A percentile compares a stretch with the other conserved stretches of the same genome.
Conservation (phyloP, 2,113 vertebrate species). For the Cichladusa arquata region DNA sequence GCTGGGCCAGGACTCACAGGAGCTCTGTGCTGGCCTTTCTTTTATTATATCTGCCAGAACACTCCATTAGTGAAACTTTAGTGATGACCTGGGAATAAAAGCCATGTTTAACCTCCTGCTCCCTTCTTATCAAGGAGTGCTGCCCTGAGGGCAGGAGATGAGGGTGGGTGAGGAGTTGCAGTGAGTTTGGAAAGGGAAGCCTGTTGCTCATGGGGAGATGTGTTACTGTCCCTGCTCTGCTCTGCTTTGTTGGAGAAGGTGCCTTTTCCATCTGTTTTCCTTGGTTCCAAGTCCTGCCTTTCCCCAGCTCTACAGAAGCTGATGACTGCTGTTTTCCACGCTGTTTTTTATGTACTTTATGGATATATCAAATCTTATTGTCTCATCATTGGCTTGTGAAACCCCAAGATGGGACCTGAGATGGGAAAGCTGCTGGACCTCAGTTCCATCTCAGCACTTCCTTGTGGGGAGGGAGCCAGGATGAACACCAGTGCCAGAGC, state of each 20-base stretch:
- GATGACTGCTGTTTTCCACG: background rate
- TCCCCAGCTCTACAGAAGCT: background rate
- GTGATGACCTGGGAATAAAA: background rate
- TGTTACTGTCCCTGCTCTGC: background rate
- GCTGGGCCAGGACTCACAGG: background rate
- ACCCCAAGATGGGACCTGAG: background rate
- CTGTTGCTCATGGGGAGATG: rapidly evolving
- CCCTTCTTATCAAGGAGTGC: background rate
- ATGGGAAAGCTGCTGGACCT: background rate
- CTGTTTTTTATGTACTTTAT: background rate
- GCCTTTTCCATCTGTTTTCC: background rate
- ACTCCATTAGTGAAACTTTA: background rate
- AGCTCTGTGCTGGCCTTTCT: background rate
- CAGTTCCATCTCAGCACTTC: background rate
- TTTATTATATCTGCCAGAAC: background rate
- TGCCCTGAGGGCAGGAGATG: background rate
- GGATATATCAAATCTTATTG: background rate
- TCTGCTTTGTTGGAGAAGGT: rapidly evolving
- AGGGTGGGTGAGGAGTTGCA: background rate
- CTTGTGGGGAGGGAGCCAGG: background rate
- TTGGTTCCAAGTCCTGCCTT: rapidly evolving
- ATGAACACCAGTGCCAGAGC: rapidly evolving
- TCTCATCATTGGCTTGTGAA: background rate
- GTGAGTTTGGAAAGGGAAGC: background rate
- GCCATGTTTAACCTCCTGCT: background rate